These are phyloP conservation scores for Rhopalosiphum maidis DNA, from an alignment of 1,140 invertebrate species.

Conservation along the genomic window DNA sequence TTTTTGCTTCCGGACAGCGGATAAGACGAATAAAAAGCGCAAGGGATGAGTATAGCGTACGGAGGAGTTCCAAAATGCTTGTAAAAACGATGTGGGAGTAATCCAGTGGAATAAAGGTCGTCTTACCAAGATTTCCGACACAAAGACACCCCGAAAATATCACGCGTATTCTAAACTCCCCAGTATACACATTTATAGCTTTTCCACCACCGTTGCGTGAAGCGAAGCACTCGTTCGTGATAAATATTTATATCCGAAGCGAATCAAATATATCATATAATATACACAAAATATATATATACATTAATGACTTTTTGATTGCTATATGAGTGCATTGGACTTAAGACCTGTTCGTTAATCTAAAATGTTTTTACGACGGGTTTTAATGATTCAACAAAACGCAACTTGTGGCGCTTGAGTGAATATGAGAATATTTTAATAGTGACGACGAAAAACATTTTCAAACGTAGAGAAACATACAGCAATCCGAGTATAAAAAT, in stretches of 20 bases:
- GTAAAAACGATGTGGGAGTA: slow-evolving; percentile 28
- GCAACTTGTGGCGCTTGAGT: slow-evolving; percentile 1
- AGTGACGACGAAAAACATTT: background rate
- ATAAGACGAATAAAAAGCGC: background rate
- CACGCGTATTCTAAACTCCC: background rate
- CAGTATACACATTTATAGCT: background rate
- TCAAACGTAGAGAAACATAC: background rate
- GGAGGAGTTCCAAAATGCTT: background rate
- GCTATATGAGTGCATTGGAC: background rate
- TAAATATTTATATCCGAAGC: slow-evolving; percentile 41
- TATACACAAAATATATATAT: background rate
- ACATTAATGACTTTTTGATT: slow-evolving; percentile 47
- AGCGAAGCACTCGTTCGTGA: background rate
- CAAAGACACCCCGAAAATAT: background rate
- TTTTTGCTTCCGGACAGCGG: background rate
- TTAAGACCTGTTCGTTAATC: background rate
- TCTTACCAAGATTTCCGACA: slow-evolving; percentile 33
- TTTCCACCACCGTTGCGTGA: background rate
- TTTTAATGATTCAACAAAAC: background rate
- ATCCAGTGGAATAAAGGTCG: slow-evolving; percentile 25
- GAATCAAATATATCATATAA: background rate
- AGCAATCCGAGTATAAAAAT: slow-evolving; percentile 2
- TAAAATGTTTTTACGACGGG: background rate
- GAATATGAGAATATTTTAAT: background rate
- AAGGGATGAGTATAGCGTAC: background rate